Base-by-base conservation (phyloP, 2,113 vertebrate species). In the Eurystomus gularis region DNA sequence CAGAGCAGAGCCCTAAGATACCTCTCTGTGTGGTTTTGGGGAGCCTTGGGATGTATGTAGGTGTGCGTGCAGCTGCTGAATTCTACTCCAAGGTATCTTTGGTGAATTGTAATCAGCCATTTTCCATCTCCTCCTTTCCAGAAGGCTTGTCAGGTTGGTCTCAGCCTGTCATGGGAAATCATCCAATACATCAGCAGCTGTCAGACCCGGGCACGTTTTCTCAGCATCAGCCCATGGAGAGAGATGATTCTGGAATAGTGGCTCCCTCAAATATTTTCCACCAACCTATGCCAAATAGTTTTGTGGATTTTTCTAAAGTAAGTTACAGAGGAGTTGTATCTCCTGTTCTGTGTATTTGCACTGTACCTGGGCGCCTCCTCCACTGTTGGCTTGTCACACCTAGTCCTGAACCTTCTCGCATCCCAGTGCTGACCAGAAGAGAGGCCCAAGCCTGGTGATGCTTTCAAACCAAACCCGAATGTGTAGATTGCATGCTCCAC, bases 271-370 rank as follows among this genome's bases (percentile, higher is more conserved):
- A 99, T 97, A 99, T 99, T 97, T 99, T 99, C 97, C 99, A 99
- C 98, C 99, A 99, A 98, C 98, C 99, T 80, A 98, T 99, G 98
- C 98, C 99, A 97, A 99, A 98, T 98, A 99, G 98, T 97, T 99
- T 99, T 98, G 99, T 99, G 98, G 99, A 99, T 98, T 99, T 99
- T 98, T 99, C 99, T 95, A 99, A 99, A 98, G 99, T 99, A 97
- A 97, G 98, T 96, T 77, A 69, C 25, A 60, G 48, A 33, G 55
- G 5, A 16, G 23, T 44, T 70, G 5, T 40, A 28, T 72, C 44
- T 84, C 18, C 42, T 64, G 18, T 68, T 90, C 29, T 55, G 21
- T 40, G 29, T 66, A 9, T 76, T 72, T 21, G 60, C 4, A 2
- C 26, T 48, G 15, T 39, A 11, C 17, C 8, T 35, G 14, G 72